These are phyloP conservation scores for Pristis pectinata DNA, from an alignment of 2,797 vertebrate species.

Conservation along the genomic window DNA sequence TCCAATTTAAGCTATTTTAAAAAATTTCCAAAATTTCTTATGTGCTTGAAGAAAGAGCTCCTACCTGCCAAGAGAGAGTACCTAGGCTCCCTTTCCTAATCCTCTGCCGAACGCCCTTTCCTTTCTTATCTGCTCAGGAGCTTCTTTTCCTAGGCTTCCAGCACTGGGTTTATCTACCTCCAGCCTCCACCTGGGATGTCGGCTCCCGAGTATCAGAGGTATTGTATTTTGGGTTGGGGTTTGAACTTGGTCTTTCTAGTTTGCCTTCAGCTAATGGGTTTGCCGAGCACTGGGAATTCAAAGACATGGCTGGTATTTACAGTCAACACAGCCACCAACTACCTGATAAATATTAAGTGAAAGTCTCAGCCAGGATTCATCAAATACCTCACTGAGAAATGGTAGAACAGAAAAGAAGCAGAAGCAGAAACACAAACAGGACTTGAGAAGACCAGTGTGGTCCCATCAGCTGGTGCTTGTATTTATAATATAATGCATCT, in stretches of 20 bases:
- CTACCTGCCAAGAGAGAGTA: neutral
- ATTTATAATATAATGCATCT: neutral
- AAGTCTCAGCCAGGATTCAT: neutral
- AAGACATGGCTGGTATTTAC: neutral
- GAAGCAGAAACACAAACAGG: neutral
- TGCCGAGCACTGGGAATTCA: neutral
- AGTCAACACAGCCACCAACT: too few relatives aligned
- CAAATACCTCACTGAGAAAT: neutral
- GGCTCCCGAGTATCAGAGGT: too few relatives aligned
- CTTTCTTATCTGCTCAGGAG: neutral
- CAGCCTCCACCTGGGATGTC: neutral
- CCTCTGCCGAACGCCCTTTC: neutral
- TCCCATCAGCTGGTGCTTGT: neutral
- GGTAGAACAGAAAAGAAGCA: neutral
- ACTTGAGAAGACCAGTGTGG: neutral
- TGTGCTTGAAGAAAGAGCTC: neutral
- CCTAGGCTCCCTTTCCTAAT: neutral
- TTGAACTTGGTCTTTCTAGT: too few relatives aligned
- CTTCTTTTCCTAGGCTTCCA: neutral
- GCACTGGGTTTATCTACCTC: neutral
- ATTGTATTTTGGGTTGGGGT: too few relatives aligned
- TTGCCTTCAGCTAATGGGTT: too few relatives aligned
- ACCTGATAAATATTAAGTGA: neutral
- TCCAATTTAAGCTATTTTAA: neutral
- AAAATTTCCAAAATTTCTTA: neutral